phyloP scores from a whole-genome alignment of 2,888 invertebrate genomes.

The Ramazzottius varieornatus region DNA sequence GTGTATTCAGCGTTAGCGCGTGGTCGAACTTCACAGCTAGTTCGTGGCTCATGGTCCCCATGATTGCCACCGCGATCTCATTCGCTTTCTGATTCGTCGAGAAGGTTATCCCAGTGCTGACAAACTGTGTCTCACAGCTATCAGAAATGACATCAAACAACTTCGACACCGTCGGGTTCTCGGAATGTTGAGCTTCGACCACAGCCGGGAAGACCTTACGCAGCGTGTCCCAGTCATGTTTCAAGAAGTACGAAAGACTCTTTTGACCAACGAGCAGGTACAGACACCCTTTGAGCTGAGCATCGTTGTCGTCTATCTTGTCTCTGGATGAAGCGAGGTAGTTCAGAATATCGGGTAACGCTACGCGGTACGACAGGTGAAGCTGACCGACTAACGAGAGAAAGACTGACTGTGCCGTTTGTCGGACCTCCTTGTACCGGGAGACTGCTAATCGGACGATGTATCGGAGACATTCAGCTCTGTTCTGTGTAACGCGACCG shows the following conservation, averaged over 20 bases:
- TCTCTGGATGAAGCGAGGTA: slow-evolving; percentile 8
- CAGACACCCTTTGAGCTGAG: slow-evolving; percentile 36
- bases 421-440: slow-evolving; percentile 41
- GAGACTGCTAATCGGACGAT: slow-evolving; percentile 36
- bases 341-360: slow-evolving; percentile 37
- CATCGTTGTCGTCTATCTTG: slow-evolving; percentile 2
- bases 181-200: slow-evolving; percentile 47
- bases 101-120: slow-evolving; percentile 15
- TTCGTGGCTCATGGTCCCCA: slow-evolving; percentile 8
- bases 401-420: slow-evolving; percentile 38
- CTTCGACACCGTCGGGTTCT: slow-evolving; percentile 36
- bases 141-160: slow-evolving; percentile 23
- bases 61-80: neutral
- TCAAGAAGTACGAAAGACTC: slow-evolving; percentile 33
- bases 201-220: slow-evolving; percentile 48
- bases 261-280: slow-evolving; percentile 44
- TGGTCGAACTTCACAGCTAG: slow-evolving; percentile 8
- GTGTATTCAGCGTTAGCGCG: neutral
- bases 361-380: slow-evolving; percentile 39
- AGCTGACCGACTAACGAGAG: slow-evolving; percentile 36
- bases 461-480: slow-evolving; percentile 33
- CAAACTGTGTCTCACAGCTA: slow-evolving; percentile 18
- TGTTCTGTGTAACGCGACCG: slow-evolving; percentile 32
- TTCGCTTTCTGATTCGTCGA: slow-evolving; percentile 9
- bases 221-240: slow-evolving; percentile 47